These are phyloP conservation scores for Zosterops borbonicus DNA, from an alignment of 2,113 vertebrate species.

Conservation along the genomic window DNA sequence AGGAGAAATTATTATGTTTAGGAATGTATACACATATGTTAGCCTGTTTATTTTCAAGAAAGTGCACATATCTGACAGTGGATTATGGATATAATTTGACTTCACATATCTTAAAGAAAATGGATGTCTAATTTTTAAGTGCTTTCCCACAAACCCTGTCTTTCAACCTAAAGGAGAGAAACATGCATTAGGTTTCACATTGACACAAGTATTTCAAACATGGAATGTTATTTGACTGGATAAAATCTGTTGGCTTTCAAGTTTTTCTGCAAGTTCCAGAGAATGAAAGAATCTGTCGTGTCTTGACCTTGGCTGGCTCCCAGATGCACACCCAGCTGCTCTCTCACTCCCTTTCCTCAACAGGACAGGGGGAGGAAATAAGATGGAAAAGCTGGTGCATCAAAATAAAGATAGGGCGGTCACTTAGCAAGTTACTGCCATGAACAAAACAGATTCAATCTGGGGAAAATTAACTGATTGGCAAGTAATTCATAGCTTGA, in stretches of 20 bases:
- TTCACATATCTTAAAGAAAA: not conserved
- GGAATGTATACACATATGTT: not conserved
- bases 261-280: not conserved
- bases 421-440: not conserved
- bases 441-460: not conserved
- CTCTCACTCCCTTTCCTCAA: not conserved
- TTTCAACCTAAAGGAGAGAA: not conserved
- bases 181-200: not conserved
- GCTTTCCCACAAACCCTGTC: not conserved
- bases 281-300: not conserved
- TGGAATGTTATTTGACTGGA: not conserved
- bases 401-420: not conserved
- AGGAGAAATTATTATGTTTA: not conserved
- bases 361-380: not conserved
- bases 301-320: not conserved
- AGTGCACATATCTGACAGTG: not conserved
- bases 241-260: not conserved
- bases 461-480: not conserved
- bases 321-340: not conserved
- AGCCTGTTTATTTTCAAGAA: not conserved
- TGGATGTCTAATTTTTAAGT: not conserved
- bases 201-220: not conserved
- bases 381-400: rapidly evolving
- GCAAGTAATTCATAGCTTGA: not conserved
- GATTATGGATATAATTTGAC: not conserved